These are phyloP conservation scores for Oxyura jamaicensis DNA, from an alignment of 2,113 vertebrate genomes.

Conservation along the genomic window DNA sequence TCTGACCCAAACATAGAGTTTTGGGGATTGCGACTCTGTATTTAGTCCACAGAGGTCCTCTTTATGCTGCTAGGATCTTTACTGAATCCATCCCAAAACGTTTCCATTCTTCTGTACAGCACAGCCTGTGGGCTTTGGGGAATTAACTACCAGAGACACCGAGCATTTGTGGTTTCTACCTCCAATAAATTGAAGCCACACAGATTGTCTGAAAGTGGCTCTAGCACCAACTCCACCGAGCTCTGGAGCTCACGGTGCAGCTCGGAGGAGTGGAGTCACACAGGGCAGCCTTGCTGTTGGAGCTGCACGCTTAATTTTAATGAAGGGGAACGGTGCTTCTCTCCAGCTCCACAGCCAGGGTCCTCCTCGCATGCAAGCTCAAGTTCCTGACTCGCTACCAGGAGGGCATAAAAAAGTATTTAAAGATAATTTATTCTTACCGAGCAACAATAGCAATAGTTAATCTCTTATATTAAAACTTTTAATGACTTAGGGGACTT, in stretches of 20 bases:
- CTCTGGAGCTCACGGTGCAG: neutral
- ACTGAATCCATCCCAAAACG: neutral
- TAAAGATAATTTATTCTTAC: slow-evolving; percentile 38
- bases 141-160: neutral
- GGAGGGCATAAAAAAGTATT: slow-evolving; percentile 26
- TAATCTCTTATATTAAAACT: slow-evolving; percentile 13
- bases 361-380: neutral
- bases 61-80: neutral
- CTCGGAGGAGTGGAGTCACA: neutral
- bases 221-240: neutral
- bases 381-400: neutral
- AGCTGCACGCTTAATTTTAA: neutral
- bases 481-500: slow-evolving; percentile 45
- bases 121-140: neutral
- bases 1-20: neutral
- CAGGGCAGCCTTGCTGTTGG: fast-evolving
- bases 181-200: neutral
- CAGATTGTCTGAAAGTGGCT: neutral
- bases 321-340: neutral
- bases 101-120: neutral
- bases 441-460: neutral
- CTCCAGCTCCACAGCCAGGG: neutral
- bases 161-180: neutral
- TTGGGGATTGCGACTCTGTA: neutral
- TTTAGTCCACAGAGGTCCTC: neutral